Conservation (phyloP, 2,113 vertebrate species). For the Leuciscus idus region DNA sequence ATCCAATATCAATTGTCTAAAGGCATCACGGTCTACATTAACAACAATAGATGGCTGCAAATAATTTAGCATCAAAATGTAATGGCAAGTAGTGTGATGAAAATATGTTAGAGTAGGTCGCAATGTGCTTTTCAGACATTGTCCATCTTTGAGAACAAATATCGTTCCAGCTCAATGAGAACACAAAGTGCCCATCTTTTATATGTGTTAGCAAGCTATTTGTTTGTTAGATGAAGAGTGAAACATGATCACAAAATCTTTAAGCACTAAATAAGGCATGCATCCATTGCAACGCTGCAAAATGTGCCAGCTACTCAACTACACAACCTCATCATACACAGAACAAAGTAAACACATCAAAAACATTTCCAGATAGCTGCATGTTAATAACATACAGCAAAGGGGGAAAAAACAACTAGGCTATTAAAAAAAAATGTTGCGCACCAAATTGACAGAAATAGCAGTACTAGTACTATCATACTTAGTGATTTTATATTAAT, state of each 20-base stretch:
- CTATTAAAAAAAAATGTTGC: not conserved
- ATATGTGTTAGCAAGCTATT: constrained; percentile 53
- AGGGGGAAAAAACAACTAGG: too few species aligned
- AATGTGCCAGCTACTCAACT: not conserved
- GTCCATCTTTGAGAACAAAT: constrained; percentile 50
- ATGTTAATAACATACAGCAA: constrained; percentile 5
- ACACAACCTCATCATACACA: not conserved
- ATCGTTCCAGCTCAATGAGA: constrained; percentile 39
- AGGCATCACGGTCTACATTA: constrained; percentile 59
- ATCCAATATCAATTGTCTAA: constrained; percentile 46
- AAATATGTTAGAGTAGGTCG: constrained; percentile 57
- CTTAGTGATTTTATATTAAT: not conserved
- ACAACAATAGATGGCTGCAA: constrained; percentile 47
- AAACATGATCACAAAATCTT: constrained; percentile 47
- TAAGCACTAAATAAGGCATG: constrained; percentile 51
- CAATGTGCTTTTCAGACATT: constrained; percentile 63
- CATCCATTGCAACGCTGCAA: not conserved
- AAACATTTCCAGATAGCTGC: not conserved
- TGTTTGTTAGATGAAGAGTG: constrained; percentile 62
- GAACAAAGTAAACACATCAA: not conserved
- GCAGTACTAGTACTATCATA: not conserved
- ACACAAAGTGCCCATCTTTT: constrained; percentile 51
- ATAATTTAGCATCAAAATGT: constrained; percentile 53
- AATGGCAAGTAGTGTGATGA: constrained; percentile 60
- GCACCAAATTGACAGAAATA: not conserved